Percentiles rank a stretch among this genome's conserved stretches.
These are phyloP conservation scores for Tiliacea aurago DNA, from an alignment of 2,888 invertebrate genomes.

Conservation along the genomic window DNA sequence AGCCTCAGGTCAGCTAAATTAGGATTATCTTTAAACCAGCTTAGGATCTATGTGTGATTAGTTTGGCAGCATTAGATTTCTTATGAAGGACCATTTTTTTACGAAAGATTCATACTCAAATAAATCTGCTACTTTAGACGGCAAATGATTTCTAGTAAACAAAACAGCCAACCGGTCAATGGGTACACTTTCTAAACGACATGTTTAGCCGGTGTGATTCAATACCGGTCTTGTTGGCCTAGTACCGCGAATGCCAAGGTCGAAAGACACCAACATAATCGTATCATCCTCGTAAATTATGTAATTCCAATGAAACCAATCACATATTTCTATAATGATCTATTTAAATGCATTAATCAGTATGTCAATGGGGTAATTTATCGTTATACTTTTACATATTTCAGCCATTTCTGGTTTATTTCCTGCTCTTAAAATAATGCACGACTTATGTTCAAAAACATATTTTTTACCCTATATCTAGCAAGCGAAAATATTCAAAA, in stretches of 20 bases:
- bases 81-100: background rate
- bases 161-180: constrained; percentile 12
- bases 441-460: background rate
- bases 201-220: constrained; percentile 26
- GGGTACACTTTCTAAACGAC: constrained; percentile 51
- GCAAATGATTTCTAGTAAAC: constrained; percentile 22
- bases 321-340: constrained; percentile 12
- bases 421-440: constrained; percentile 4
- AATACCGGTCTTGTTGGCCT: constrained; percentile 54
- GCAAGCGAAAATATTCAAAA: no score
- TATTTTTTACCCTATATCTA: background rate
- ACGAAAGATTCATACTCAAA: background rate
- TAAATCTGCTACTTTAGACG: background rate
- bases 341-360: constrained; percentile 28
- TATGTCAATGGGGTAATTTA: background rate
- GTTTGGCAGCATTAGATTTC: background rate
- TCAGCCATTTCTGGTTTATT: background rate
- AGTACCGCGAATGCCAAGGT: constrained; percentile 62
- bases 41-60: background rate
- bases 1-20: background rate
- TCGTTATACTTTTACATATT: background rate
- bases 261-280: constrained; percentile 25
- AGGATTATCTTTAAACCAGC: background rate
- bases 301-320: constrained; percentile 16
- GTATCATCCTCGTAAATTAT: constrained; percentile 43